phyloP scores from a whole-genome alignment of 2,797 vertebrate species.

The Enteromius argenteus region DNA sequence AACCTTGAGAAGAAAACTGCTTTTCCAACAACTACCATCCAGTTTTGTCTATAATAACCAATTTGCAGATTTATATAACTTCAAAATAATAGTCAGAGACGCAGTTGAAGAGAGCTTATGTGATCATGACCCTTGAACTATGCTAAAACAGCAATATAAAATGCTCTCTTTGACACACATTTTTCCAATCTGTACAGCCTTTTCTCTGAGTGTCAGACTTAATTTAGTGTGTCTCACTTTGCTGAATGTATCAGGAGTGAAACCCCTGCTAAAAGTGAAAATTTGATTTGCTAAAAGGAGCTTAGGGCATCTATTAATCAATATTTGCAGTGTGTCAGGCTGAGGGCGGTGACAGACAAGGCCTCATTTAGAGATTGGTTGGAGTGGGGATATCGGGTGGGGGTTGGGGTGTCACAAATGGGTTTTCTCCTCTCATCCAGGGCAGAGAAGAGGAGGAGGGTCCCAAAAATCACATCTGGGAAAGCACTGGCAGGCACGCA shows the following conservation, averaged over 20 bases:
- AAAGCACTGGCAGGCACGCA: slow-evolving; percentile 31
- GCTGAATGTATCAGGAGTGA: slow-evolving; percentile 86
- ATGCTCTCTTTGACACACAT: slow-evolving; percentile 44
- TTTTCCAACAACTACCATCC: slow-evolving; percentile 64
- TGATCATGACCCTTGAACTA: slow-evolving; percentile 14
- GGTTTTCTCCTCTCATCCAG: slow-evolving; percentile 41
- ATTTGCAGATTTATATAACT: slow-evolving; percentile 72
- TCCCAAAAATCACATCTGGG: slow-evolving; percentile 38
- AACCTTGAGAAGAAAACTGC: slow-evolving; percentile 39
- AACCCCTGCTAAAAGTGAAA: slow-evolving; percentile 92
- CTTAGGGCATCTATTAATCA: slow-evolving; percentile 98
- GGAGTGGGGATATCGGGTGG: slow-evolving; percentile 40
- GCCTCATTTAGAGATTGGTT: slow-evolving; percentile 67
- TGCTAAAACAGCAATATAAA: slow-evolving; percentile 23
- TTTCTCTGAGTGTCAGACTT: slow-evolving; percentile 92
- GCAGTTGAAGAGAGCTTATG: slow-evolving; percentile 41
- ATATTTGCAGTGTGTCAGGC: slow-evolving; percentile 94
- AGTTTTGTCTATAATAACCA: slow-evolving; percentile 59
- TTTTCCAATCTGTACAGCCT: slow-evolving; percentile 77
- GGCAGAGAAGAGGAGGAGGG: slow-evolving; percentile 20
- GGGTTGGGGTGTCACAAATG: slow-evolving; percentile 44
- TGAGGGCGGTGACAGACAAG: slow-evolving; percentile 87
- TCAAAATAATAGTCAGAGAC: slow-evolving; percentile 60
- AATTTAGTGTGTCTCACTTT: slow-evolving; percentile 94
- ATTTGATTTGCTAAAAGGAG: slow-evolving; percentile 99